Base-by-base conservation (phyloP, 2,113 vertebrate genomes). In the Semicossyphus pulcher region DNA sequence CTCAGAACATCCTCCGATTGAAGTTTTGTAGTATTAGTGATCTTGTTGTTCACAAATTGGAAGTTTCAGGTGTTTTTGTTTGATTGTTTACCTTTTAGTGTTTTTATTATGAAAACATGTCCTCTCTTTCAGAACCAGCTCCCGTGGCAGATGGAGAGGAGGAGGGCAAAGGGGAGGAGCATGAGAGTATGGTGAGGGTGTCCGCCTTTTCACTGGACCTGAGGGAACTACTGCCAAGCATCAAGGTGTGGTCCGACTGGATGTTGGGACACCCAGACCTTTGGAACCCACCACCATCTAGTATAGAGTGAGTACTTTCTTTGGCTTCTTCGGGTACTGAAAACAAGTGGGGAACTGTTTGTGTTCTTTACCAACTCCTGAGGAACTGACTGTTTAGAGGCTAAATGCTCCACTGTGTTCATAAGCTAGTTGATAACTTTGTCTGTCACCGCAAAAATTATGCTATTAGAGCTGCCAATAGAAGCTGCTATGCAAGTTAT, bases 201-300 rank as follows among this genome's bases (percentile, higher is more conserved):
- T 99, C 98, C 49, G 88, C 92, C 56, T 96, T 99, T 79, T 91
- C 95, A 7, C 64, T 87, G 29, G 96, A 97, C 84, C 93, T 99
- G 44, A 95, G 94, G 78, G 97, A 99, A 76, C 93, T 99, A 10
- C 94, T 99, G 12, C 98, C 98, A 76, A 96, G 95, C 39, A 95
- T 99, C 80, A 99, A 99, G 87, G 96, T 99, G 53, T 99, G 98
- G 98, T 99, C 98, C 0, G 98, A 99, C 83, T 99, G 98, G 98
- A 99, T 99, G 98, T 94, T 99, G 15, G 96, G 97, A 47, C 96
- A 99, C 76, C 95, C 96, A 1, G 96, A 97, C 51, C 95, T 95
- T 79, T 99, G 98, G 98, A 99, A 99, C 83, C 97, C 97, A 64
- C 97, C 97, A 10, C 98, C 98, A 0, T 95, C 88, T 15, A 91